Base-by-base conservation (phyloP, 2,888 invertebrate species). In the Tribolium freemani region DNA sequence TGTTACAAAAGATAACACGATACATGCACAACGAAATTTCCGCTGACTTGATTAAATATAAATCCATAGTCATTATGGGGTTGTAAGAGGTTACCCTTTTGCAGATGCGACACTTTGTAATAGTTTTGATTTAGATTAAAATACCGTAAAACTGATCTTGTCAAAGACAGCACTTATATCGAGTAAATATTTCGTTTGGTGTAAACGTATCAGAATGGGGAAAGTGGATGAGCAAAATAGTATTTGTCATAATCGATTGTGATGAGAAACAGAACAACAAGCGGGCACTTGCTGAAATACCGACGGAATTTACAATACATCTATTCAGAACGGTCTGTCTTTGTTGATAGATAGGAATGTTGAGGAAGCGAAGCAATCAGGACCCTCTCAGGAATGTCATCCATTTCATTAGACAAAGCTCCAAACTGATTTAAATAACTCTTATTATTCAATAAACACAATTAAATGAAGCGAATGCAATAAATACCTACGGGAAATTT, bases 41-140 rank as follows among this genome's bases (percentile, higher is more conserved):
- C 57, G 57, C 57, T 50, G 57, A 58, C 57, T 68, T 68, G 57
- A 57, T 68, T 68, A 68, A 68, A 68, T 57, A 68, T 68, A 68
- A 68, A 68, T 68, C 57, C 57, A 20, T 56, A 31, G 68, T 26
- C 20, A 13, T n/a, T 31, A 57, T 20, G 53, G 50, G 38, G 60
- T n/a, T 21, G 38, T 26, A n/a, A 20, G 20, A 26, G 45, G 38
- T 44, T 31, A 51, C 63, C 63, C 51, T 51, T 63, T 13, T n/a
- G 31, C 46, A 60, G 11, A 48, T 45, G n/a, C 46, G 45, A 60
- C 46, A 60, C 46, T 46, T 46, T 50, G 20, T 13, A 5, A 26
- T 26, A 50, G 50, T 30, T 61, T 21, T 50, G 60, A 60, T 61
- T 61, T 38, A 57, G 16, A 57, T 11, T 38, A 57, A 61, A 61